phyloP scores from a whole-genome alignment of 2,113 vertebrate species.

The Chaetops frenatus region DNA sequence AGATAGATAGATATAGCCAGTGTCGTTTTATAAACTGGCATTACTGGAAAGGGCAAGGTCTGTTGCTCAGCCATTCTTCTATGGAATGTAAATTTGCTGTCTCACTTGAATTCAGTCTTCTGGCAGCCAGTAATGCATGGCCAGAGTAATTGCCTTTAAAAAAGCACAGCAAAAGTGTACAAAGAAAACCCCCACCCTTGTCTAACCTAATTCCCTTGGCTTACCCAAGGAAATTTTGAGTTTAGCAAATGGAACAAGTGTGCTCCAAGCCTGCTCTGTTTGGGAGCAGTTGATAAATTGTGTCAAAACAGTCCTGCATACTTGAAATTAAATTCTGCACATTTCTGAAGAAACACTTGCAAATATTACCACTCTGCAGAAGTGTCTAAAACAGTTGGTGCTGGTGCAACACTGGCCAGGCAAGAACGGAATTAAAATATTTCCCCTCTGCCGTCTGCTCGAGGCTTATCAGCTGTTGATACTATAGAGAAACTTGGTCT shows the following conservation, averaged over 20 bases:
- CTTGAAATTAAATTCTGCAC: constrained; percentile 36
- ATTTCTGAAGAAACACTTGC: constrained; percentile 25
- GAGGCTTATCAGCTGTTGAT: constrained; percentile 14
- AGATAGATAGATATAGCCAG: no score
- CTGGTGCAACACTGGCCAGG: constrained; percentile 1
- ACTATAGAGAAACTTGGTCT: neutral
- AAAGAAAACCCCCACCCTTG: neutral
- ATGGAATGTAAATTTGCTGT: neutral
- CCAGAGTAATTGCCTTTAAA: neutral
- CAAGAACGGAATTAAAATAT: constrained; percentile 12
- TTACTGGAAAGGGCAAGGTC: neutral
- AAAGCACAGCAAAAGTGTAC: neutral
- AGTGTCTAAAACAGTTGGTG: constrained; percentile 29
- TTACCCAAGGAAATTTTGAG: neutral
- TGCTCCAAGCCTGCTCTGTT: constrained; percentile 34
- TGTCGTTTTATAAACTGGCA: neutral
- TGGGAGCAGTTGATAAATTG: constrained; percentile 24
- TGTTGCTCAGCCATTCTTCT: neutral
- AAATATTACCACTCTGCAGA: neutral
- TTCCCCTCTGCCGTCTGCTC: neutral
- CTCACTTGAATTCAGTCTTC: neutral
- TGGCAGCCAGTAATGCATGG: neutral
- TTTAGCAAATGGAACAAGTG: constrained; percentile 39
- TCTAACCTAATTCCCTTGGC: constrained; percentile 9
- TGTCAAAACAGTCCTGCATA: constrained; percentile 11